Evolutionary conservation across 2,888 invertebrate genomes (phyloP), one percentile per base, ranked within the genome.

Genomic region (Linyphia triangularis): DNA sequence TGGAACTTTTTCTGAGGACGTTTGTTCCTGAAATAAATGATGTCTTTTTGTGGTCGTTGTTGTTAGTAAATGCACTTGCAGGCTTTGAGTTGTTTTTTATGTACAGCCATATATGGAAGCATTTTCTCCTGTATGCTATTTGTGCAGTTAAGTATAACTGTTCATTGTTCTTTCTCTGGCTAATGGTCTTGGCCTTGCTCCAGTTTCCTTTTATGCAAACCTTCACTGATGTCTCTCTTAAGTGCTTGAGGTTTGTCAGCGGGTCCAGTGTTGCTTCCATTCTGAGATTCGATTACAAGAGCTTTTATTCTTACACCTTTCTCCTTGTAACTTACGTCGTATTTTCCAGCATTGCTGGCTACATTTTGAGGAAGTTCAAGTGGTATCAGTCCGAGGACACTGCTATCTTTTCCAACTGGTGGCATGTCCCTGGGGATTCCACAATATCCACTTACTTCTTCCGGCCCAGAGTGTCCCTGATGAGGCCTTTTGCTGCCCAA

Each of bases 11-110:
- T 90, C 91, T 94, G 28, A 92, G 92, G 89, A 92, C 92, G 43
- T 91, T 94, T 3, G 93, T 93, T 89, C 94, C 94, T 2, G 94
- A 94, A 91, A 92, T 93, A 88, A 94, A 94, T 91, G 94, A 94
- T 91, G 91, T 94, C 16, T 94, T 94, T 91, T 91, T 94, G 10
- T 91, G 93, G 69, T 93, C 93, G 90, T 91, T 94, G 51, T 90
- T 93, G 22, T 82, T 93, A 13, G 92, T 93, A 75, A 94, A 94
- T 91, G 91, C 93, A 90, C 91, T 93, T 37, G 93, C 93, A 16
- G 92, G 92, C 70, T 92, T 94, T 89, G 93, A 93, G 89, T 90
- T 93, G 24, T 92, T 93, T 90, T 91, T 93, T 88, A 90, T 92
- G n/a, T 91, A 92, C 26, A 92, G 93, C 43, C 91, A 92, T 92